Percentiles rank a stretch among this genome's conserved stretches.
These are phyloP conservation scores for Cyclophora punctaria DNA, from an alignment of 2,888 invertebrate genomes.

Conservation along the genomic window DNA sequence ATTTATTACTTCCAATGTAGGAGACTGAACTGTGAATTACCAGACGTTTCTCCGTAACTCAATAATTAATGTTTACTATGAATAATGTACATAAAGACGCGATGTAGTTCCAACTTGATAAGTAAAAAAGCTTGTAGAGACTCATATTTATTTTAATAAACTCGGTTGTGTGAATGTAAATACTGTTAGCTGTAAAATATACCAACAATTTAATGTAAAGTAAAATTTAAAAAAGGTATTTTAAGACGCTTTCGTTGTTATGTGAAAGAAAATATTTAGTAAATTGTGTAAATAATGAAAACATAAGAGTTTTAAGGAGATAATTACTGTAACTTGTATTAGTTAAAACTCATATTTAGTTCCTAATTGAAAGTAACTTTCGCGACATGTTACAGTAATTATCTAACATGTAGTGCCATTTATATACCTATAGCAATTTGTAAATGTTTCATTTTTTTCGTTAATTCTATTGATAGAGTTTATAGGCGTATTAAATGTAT, in stretches of 20 bases:
- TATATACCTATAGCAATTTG: conserved; percentile 32
- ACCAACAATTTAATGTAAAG: conserved; percentile 32
- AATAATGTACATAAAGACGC: conserved; percentile 6
- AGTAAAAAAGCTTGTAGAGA: conserved; percentile 35
- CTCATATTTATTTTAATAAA: conserved; percentile 40
- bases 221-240: conserved; percentile 23
- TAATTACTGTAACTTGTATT: conserved; percentile 19
- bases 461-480: conserved; percentile 70
- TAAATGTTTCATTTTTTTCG: conserved; percentile 56
- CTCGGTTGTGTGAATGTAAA: conserved; percentile 67
- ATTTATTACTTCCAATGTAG: conserved; percentile 14
- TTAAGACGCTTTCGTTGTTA: conserved; percentile 48
- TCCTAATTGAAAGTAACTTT: neutral
- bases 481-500: conserved; percentile 39
- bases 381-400: conserved; percentile 10
- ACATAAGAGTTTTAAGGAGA: conserved; percentile 1
- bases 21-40: conserved; percentile 11
- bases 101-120: conserved; percentile 9
- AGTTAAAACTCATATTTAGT: neutral
- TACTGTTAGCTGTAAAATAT: conserved; percentile 37
- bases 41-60: conserved; percentile 8
- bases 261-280: conserved; percentile 37
- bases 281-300: conserved; percentile 33
- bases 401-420: conserved; percentile 36
- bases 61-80: conserved; percentile 7